Percentiles rank a stretch among this genome's conserved stretches.
phyloP scores from a whole-genome alignment of 2,797 vertebrate species.

The Molossus alvarezi region DNA sequence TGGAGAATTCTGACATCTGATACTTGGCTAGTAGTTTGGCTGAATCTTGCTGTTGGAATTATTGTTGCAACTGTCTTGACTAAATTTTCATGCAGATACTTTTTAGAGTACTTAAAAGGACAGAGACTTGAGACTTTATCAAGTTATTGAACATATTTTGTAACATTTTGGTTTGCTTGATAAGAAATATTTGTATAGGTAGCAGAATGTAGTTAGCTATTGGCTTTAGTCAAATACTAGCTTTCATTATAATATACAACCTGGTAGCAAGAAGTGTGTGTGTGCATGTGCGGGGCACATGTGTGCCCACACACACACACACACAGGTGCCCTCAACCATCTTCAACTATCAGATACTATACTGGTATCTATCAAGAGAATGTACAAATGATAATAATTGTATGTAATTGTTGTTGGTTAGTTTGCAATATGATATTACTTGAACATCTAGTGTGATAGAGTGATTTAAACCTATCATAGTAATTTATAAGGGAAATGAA shows the following conservation, averaged over 20 bases:
- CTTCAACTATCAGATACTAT: neutral
- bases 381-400: neutral
- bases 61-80: neutral
- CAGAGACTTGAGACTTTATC: neutral
- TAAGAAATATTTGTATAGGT: conserved; percentile 19
- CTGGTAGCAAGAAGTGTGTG: neutral
- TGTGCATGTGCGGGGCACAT: neutral
- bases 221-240: neutral
- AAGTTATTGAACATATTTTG: neutral
- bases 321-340: neutral
- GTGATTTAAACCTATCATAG: neutral
- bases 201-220: neutral
- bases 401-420: neutral
- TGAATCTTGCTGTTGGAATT: neutral
- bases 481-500: neutral
- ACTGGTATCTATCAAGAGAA: neutral
- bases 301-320: too few species aligned
- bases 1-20: neutral
- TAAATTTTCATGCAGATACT: neutral
- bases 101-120: conserved; percentile 15
- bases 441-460: neutral
- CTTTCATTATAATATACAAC: neutral
- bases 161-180: conserved; percentile 4
- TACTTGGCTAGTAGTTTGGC: neutral
- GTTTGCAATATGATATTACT: neutral